Conservation (phyloP, 2,113 vertebrate genomes). For the Arothron firmamentum region DNA sequence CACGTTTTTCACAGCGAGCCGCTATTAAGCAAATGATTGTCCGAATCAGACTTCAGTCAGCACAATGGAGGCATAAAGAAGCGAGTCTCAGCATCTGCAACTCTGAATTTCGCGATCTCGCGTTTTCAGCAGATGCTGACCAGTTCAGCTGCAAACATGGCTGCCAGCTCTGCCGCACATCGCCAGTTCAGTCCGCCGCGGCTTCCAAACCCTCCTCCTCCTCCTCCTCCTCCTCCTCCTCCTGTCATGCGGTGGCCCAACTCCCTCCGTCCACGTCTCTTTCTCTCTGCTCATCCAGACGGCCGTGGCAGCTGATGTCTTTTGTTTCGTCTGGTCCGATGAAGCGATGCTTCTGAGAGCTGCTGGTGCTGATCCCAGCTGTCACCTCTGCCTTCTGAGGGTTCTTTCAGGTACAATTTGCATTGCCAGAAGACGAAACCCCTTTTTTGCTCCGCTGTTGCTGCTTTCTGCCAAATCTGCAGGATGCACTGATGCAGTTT, state of each 20-base stretch:
- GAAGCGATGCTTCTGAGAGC: slow-evolving; percentile 9
- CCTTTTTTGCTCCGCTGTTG: slow-evolving; percentile 9
- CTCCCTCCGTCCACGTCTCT: background rate
- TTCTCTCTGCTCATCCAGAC: background rate
- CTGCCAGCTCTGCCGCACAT: no score
- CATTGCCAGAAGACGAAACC: slow-evolving; percentile 6
- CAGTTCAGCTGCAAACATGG: no score
- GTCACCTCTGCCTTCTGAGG: slow-evolving; percentile 41
- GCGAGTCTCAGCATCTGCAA: no score
- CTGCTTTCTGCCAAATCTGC: slow-evolving; percentile 6
- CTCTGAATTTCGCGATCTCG: no score
- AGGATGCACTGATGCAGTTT: background rate
- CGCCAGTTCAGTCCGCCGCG: no score
- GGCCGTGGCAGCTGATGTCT: background rate
- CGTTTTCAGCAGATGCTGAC: no score
- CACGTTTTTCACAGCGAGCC: background rate
- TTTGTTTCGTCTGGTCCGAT: slow-evolving; percentile 1
- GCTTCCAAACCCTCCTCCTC: no score
- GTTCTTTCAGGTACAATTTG: slow-evolving; percentile 27
- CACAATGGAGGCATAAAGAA: background rate
- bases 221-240: no score
- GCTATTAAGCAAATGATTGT: background rate
- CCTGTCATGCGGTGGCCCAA: no score
- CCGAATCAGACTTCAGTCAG: background rate
- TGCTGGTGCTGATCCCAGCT: slow-evolving; percentile 30